Evolutionary conservation across 1,140 invertebrate genomes (phyloP), one percentile per base, ranked within the genome.

Genomic region (Latrodectus geometricus): DNA sequence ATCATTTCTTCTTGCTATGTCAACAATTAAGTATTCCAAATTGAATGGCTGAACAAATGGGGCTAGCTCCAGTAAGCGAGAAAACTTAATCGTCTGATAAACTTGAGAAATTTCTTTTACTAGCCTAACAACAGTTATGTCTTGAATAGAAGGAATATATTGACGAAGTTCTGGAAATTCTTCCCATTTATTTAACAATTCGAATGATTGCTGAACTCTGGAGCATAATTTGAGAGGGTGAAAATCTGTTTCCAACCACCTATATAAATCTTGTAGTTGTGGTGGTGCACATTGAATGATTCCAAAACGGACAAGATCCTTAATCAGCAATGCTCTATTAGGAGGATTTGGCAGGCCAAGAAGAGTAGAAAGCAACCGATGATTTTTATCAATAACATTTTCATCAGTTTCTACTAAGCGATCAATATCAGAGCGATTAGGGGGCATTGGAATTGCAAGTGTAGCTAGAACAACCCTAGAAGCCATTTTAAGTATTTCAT

Each of bases 351-450:
- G 94, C 0, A 99, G 92, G 61, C 96, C 96, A 11, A 99, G 92
- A 8, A 99, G 92, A 0, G 96, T 95, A 1, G 97, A 97, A 35
- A 99, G 92, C 82, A 96, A 94, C 89, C 98, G 96, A 0, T 97
- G 96, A 89, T 93, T 92, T 91, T 99, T 99, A 90, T 98, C 96
- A 88, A 97, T 92, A 0, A 97, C 96, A 89, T 95, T 97, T 90
- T 99, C 98, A 90, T 99, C 97, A 4, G 97, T 97, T 91, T 99
- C 97, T 84, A 99, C 96, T 80, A 99, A 96, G 48, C 97, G 94
- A 92, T 99, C 98, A 91, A 99, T 98, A 91, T 98, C 97, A 0
- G 97, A 97, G 91, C 99, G 96, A 0, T 96, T 95, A 0, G 97
- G 97, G 50, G 97, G 97, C 88, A 99, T 92, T 2, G 97, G 97